A percentile compares a stretch with the other conserved stretches of the same genome.
Conservation (phyloP, 1,140 invertebrate species). For the Heliconius hermathena region DNA sequence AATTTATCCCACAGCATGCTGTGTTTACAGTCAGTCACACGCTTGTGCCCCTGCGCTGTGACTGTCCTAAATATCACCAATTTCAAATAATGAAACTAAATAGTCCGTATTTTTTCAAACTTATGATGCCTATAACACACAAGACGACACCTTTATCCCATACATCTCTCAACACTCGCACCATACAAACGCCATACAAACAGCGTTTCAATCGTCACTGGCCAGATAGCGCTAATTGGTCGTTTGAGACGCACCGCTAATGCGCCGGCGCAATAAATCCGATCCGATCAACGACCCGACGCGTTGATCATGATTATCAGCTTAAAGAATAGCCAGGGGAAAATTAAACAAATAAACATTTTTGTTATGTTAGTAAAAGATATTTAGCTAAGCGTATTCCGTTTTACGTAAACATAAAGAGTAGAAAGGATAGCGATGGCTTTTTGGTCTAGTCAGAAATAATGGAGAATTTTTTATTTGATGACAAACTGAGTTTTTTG, state of each 20-base stretch:
- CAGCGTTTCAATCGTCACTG: conserved; percentile 66
- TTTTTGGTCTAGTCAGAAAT: background rate
- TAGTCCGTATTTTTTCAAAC: background rate
- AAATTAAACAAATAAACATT: conserved; percentile 22
- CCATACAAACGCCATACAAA: conserved; percentile 37
- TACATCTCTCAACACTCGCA: conserved; percentile 22
- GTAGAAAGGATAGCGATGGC: background rate
- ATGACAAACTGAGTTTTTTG: no score
- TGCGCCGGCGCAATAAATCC: conserved; percentile 64
- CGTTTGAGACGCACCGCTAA: conserved; percentile 72
- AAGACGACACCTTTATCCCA: background rate
- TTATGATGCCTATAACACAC: background rate
- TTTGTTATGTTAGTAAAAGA: background rate
- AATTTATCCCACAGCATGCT: no score
- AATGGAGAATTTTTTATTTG: no score
- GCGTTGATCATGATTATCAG: conserved; percentile 31
- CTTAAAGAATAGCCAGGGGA: conserved; percentile 17
- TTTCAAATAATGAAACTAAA: background rate
- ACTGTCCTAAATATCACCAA: no score
- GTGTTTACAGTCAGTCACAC: no score
- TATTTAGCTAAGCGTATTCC: background rate
- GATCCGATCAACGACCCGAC: conserved; percentile 50
- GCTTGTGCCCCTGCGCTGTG: no score
- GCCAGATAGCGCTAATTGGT: conserved; percentile 73
- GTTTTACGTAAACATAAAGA: background rate